Base-by-base conservation (phyloP, 2,113 vertebrate species). In the Tetrao urogallus region DNA sequence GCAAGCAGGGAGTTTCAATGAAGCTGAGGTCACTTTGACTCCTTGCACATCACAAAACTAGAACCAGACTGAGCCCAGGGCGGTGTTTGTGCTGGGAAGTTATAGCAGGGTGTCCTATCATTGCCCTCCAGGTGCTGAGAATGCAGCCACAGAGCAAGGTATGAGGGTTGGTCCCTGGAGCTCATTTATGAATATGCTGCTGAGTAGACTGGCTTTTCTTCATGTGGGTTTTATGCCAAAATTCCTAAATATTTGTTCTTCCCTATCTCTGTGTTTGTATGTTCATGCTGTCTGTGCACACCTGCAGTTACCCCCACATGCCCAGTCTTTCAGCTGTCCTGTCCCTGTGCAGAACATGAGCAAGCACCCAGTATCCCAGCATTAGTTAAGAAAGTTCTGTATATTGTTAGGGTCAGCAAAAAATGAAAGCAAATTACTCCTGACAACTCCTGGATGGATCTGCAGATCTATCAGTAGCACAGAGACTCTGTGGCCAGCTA, bases 11-110 rank as follows among this genome's bases (percentile, higher is more conserved):
- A 85, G 85, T 74, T 94, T 90, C 72, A 72, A 27, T 69, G 82
- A 57, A 72, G 61, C 76, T 45, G 80, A 96, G 91, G 93, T 96
- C 85, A 91, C 76, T 91, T 86, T 88, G 94, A 70, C 82, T 92
- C 13, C 13, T 50, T 69, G 77, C 91, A 76, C 74, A 85, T 91
- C n/a, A 6, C 75, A 6, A 94, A 97, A 93, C 91, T 94, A 93
- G 82, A 96, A 91, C 47, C 95, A 95, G 93, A 81, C 73, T 57
- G 69, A 80, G 60, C 9, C 6, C 4, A 80, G 47, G 76, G 76
- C 57, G 88, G 40, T 2, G 1, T 91, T 86, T 92, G 60, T 78
- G 40, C 60, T 77, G 47, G 28, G 52, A 7, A 86, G 76, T 75
- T 82, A 50, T 10, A 47, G 48, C 52, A 52, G 64, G 61, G 13